These are phyloP conservation scores for Neodiprion pinetum DNA, from an alignment of 1,140 invertebrate species.

Conservation along the genomic window DNA sequence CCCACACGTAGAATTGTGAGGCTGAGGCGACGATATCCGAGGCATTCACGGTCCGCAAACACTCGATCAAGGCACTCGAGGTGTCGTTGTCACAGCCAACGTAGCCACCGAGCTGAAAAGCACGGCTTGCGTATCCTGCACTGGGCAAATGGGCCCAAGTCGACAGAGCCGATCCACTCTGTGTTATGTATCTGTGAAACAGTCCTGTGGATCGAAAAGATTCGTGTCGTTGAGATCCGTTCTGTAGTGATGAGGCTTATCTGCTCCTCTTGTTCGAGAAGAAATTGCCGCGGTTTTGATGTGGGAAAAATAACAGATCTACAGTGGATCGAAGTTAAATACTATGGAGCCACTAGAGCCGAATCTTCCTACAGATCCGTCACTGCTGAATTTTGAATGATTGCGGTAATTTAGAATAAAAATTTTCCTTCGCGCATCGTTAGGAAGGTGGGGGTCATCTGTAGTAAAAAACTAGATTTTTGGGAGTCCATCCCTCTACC, in stretches of 20 bases:
- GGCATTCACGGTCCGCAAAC: constrained; percentile 18
- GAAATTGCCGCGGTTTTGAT: no score
- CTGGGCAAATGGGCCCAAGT: constrained; percentile 59
- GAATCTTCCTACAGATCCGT: no score
- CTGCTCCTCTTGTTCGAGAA: no score
- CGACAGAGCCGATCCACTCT: constrained; percentile 68
- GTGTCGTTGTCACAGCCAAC: constrained; percentile 26
- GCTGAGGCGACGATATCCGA: constrained; percentile 12
- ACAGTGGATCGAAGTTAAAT: no score
- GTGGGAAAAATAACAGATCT: no score
- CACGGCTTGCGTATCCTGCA: constrained; percentile 14
- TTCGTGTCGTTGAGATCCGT: no score
- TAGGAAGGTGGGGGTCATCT: not conserved
- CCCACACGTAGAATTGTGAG: constrained; percentile 17
- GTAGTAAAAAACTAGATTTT: not conserved
- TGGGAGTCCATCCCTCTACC: not conserved
- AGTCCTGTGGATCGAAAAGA: constrained; percentile 48
- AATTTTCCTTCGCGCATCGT: not conserved
- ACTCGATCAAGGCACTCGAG: constrained; percentile 23
- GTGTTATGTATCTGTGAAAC: constrained; percentile 65
- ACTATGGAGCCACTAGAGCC: no score
- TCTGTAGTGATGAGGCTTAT: no score
- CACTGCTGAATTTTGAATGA: not conserved
- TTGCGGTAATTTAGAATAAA: not conserved
- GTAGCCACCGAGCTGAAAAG: constrained; percentile 18